Base-by-base conservation (phyloP, 2,888 invertebrate species). In the Cephus nigrinus region DNA sequence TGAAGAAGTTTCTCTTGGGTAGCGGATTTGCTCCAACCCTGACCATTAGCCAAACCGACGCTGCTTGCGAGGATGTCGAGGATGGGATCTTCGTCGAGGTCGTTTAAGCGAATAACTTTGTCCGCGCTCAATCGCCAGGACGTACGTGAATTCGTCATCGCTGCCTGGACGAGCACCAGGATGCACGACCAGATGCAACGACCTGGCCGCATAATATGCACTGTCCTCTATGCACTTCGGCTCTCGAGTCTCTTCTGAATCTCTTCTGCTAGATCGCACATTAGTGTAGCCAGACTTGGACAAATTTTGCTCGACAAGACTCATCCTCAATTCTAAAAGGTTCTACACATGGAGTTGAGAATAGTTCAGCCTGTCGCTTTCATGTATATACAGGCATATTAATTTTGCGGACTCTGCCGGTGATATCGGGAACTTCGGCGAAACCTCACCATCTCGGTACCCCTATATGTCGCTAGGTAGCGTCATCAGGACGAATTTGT, bases 81-180 rank as follows among this genome's bases (percentile, higher is more conserved):
- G 80, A 96, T 93, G 74, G 94, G 93, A 91, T 96, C 96, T 86
- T 95, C 95, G 93, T 94, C 90, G 90, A 90, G 76, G 68, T 82
- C 81, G 93, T 93, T 94, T 74, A 93, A 94, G 87, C 95, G 95
- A 80, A 95, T 94, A 80, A 96, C 95, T 92, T 95, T 95, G 86
- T 96, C 96, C 75, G 93, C 92, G 90, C 95, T 96, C 80, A 97
- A 92, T 92, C 95, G 95, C 97, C 97, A 97, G 76, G 97, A 96
- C 31, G 96, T 96, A 85, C 96, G 94, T 68, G 97, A 96, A 92
- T 97, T 97, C 83, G 95, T 96, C 82, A 94, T 92, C 76, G 87
- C 88, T 30, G 90, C 88, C 80, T 91, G 91, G 55, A 55, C 55
- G 40, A 91, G 85, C 30, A 91, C 85, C 68, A 91, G 82, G 78